Evolutionary conservation across 2,888 invertebrate species (phyloP).

Genomic region (Scaptomyza reducta): DNA sequence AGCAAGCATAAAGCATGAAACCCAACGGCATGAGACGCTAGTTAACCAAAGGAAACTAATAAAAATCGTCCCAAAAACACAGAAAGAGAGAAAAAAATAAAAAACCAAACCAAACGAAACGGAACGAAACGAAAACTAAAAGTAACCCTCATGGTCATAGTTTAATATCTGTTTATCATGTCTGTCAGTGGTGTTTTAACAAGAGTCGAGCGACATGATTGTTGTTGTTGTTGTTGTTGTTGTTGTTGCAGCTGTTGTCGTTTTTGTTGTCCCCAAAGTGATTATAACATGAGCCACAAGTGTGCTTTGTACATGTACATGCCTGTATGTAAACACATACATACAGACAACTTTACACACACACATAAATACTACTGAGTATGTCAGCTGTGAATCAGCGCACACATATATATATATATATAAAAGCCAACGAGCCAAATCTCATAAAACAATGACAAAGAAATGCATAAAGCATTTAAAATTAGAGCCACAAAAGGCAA

Average conservation of each 20-base stretch:
- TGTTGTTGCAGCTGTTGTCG: slow-evolving; percentile 27
- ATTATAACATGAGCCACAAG: slow-evolving; percentile 79
- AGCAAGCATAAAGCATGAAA: background rate
- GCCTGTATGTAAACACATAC: slow-evolving; percentile 3
- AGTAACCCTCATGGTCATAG: slow-evolving; percentile 65
- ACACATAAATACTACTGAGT: slow-evolving; percentile 13
- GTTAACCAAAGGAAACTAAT: slow-evolving; percentile 23
- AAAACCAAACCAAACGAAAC: background rate
- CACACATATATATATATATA: background rate
- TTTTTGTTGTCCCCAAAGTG: slow-evolving; percentile 66
- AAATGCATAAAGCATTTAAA: background rate
- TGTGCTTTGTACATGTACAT: slow-evolving; percentile 51
- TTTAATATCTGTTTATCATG: slow-evolving; percentile 77
- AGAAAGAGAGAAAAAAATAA: background rate
- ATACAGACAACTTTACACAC: slow-evolving; percentile 42
- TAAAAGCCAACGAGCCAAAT: background rate
- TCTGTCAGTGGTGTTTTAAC: slow-evolving; percentile 60
- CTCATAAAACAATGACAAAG: background rate
- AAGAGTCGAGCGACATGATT: slow-evolving; percentile 14
- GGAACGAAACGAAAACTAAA: slow-evolving; percentile 20
- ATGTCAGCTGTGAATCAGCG: background rate
- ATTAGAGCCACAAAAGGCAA: background rate
- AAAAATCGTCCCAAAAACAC: slow-evolving; percentile 12
- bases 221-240: slow-evolving; percentile 22
- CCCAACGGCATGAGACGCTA: background rate